Evolutionary conservation across 2,888 invertebrate species (phyloP).

Genomic region (Norana najaformis): DNA sequence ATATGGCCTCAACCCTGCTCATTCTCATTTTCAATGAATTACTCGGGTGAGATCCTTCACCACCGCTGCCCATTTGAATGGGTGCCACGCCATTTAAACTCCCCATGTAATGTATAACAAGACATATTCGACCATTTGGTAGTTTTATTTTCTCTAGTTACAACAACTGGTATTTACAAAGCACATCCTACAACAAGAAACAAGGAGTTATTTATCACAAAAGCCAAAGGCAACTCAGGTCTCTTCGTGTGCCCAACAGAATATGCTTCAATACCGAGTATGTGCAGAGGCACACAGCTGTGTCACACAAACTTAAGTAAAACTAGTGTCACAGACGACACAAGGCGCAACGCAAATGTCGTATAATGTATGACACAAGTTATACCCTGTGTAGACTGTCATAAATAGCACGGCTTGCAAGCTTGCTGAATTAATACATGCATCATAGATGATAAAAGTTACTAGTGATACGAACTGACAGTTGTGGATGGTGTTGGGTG

Average conservation of each 20-base stretch:
- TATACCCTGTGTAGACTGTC: background rate
- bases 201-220: constrained; percentile 19
- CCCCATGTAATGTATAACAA: background rate
- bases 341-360: background rate
- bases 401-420: background rate
- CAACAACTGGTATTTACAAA: constrained; percentile 7
- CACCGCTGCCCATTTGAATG: too few relatives aligned
- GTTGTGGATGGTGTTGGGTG: background rate
- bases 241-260: background rate
- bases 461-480: background rate
- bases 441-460: background rate
- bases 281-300: background rate
- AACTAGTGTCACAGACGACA: background rate
- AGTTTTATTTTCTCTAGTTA: constrained; percentile 6
- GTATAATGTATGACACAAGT: background rate
- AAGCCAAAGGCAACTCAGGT: constrained; percentile 24
- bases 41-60: too few relatives aligned
- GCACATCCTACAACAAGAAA: background rate
- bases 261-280: background rate
- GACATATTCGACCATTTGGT: background rate
- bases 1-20: too few relatives aligned
- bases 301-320: background rate
- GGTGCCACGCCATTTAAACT: too few relatives aligned
- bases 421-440: background rate
- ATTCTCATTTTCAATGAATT: too few relatives aligned